These are phyloP conservation scores for Urophycis tenuis DNA, from an alignment of 2,797 vertebrate species.

Conservation along the genomic window DNA sequence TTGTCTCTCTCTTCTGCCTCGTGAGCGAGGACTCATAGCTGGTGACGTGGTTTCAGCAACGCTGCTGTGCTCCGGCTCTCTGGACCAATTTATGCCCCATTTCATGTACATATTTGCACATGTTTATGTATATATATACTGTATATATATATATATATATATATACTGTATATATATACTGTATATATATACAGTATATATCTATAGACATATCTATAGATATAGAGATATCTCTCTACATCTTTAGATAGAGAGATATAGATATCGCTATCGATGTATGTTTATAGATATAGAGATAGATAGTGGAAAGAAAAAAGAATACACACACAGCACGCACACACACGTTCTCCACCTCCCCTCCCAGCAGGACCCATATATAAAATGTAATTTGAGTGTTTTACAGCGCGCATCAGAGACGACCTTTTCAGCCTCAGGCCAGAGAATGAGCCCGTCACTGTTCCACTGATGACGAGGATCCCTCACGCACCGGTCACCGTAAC, in stretches of 20 bases:
- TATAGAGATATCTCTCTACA: too few relatives aligned
- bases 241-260: too few relatives aligned
- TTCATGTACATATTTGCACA: neutral
- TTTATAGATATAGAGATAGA: too few relatives aligned
- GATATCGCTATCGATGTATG: too few relatives aligned
- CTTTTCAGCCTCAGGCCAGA: too few relatives aligned
- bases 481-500: neutral
- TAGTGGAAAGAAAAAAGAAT: neutral
- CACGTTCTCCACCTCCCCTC: neutral
- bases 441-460: too few relatives aligned
- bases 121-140: neutral
- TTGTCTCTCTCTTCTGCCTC: neutral
- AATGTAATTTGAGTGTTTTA: neutral
- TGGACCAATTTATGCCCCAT: neutral
- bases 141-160: too few relatives aligned
- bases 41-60: conserved; percentile 10
- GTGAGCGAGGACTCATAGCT: neutral
- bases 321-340: too few relatives aligned
- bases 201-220: neutral
- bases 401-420: neutral
- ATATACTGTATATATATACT: too few relatives aligned
- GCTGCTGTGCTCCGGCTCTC: conserved; percentile 7
- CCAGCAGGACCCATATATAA: neutral
- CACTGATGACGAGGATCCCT: too few relatives aligned
- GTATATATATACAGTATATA: too few relatives aligned